phyloP scores from a whole-genome alignment of 2,113 vertebrate species.

The Pelecanoides urinatrix region DNA sequence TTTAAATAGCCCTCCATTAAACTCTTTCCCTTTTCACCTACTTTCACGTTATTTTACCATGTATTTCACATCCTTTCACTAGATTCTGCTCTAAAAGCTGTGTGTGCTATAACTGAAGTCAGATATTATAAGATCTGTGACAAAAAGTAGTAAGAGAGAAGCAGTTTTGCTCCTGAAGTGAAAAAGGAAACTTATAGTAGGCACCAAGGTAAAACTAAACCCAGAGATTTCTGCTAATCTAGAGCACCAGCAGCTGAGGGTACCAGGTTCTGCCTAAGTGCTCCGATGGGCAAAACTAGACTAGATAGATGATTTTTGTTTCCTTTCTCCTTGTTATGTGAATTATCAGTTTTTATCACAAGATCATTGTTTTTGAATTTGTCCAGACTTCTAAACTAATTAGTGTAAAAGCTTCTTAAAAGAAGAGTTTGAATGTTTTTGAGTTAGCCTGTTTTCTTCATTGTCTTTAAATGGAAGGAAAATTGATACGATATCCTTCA shows the following conservation, averaged over 20 bases:
- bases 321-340: neutral
- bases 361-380: accelerated
- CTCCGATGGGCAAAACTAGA: neutral
- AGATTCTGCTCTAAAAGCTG: neutral
- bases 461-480: neutral
- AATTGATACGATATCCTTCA: neutral
- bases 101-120: accelerated
- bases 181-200: neutral
- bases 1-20: neutral
- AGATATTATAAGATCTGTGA: neutral
- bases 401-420: accelerated
- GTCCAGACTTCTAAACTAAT: neutral
- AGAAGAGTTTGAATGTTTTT: neutral
- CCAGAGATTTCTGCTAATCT: neutral
- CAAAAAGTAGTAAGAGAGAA: neutral
- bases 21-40: neutral
- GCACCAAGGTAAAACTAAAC: neutral
- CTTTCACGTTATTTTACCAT: neutral
- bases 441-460: neutral
- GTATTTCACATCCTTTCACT: neutral
- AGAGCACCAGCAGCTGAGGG: neutral
- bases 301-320: neutral
- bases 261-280: neutral
- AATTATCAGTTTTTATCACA: neutral
- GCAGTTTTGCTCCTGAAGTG: neutral